Evolutionary conservation across 64 coral and sea anemone species (phyloP).

Genomic region (Montipora capricornis): DNA sequence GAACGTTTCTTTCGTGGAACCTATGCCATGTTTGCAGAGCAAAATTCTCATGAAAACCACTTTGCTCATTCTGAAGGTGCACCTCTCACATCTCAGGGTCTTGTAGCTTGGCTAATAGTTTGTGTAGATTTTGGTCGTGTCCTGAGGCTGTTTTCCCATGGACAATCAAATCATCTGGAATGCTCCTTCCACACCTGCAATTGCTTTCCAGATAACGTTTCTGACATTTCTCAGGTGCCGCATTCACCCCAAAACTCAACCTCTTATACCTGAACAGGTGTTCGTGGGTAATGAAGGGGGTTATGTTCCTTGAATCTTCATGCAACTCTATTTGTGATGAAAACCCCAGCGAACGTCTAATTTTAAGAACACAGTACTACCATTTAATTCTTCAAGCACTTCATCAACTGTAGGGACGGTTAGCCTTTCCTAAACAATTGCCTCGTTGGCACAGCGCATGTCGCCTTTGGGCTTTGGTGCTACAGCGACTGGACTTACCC

Average conservation of each 20-base stretch:
- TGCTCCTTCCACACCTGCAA: not conserved
- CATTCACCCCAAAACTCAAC: not conserved
- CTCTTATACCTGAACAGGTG: not conserved
- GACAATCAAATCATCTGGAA: conserved; percentile 38
- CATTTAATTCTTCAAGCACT: not conserved
- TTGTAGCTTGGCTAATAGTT: not conserved
- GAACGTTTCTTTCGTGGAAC: not conserved
- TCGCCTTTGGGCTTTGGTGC: not conserved
- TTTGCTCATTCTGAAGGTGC: conserved; percentile 26
- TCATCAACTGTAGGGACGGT: not conserved
- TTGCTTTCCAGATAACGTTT: conserved; percentile 13
- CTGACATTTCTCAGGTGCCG: not conserved
- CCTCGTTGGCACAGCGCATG: not conserved
- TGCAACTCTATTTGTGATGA: not conserved
- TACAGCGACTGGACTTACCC: not conserved
- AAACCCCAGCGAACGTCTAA: not conserved
- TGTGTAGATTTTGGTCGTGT: conserved; percentile 30
- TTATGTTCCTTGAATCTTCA: not conserved
- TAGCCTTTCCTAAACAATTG: not conserved
- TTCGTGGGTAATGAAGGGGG: not conserved
- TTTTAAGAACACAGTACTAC: not conserved
- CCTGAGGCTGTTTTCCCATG: conserved; percentile 10
- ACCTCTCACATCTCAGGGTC: conserved; percentile 40
- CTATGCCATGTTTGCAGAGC: conserved; percentile 33
- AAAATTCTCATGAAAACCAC: conserved; percentile 53